Percentiles rank a stretch among this genome's conserved stretches.
Conservation (phyloP, 2,888 invertebrate genomes). For the Heteropelma amictum region DNA sequence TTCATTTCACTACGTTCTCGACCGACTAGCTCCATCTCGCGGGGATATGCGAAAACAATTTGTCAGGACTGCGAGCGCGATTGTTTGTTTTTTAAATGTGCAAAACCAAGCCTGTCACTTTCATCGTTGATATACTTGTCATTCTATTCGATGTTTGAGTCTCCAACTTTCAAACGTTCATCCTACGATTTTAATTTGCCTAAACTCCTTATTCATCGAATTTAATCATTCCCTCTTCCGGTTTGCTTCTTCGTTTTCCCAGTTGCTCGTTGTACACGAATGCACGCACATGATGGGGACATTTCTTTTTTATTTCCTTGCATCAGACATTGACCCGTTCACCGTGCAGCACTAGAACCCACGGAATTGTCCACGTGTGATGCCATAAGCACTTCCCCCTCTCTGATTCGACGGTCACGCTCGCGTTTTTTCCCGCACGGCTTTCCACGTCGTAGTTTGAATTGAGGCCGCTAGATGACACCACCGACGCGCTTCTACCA, state of each 20-base stretch:
- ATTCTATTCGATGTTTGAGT: too few relatives aligned
- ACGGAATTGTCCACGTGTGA: slow-evolving; percentile 78
- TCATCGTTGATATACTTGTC: too few relatives aligned
- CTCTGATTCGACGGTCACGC: not conserved
- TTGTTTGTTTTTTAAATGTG: too few relatives aligned
- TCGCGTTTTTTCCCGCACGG: too few relatives aligned
- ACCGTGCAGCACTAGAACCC: slow-evolving; percentile 84
- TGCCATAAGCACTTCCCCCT: slow-evolving; percentile 58
- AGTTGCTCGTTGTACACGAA: slow-evolving; percentile 70
- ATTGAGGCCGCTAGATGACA: not conserved
- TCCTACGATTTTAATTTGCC: too few relatives aligned
- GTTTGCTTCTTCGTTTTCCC: not conserved
- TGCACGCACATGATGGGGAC: slow-evolving; percentile 80
- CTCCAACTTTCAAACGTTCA: too few relatives aligned
- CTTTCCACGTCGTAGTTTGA: too few relatives aligned
- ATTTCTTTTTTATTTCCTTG: slow-evolving; percentile 81
- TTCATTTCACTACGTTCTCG: too few relatives aligned
- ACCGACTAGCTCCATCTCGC: too few relatives aligned
- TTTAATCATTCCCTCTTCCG: not conserved
- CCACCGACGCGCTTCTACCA: not conserved
- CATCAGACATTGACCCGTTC: slow-evolving; percentile 84
- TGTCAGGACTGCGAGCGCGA: too few relatives aligned
- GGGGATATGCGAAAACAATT: too few relatives aligned
- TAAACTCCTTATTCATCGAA: not conserved
- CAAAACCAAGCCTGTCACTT: too few relatives aligned